Conservation (phyloP, 2,113 vertebrate species). For the Isurus oxyrinchus region DNA sequence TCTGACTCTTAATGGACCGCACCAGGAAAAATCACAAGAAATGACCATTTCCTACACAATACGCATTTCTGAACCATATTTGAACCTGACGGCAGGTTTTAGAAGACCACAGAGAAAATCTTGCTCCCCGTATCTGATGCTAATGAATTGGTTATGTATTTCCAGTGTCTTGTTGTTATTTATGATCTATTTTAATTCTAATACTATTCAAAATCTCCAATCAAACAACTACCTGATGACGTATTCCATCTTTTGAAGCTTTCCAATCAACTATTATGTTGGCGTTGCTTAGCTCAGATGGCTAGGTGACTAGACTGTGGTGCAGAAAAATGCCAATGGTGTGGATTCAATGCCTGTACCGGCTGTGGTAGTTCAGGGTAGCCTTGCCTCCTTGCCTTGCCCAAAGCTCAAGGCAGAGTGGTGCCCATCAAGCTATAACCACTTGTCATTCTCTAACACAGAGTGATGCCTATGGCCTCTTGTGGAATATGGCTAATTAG, state of each 20-base stretch:
- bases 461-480: neutral
- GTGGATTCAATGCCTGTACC: too few species aligned
- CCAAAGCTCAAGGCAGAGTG: neutral
- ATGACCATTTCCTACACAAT: neutral
- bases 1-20: neutral
- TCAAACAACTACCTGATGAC: neutral
- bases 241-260: neutral
- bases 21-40: neutral
- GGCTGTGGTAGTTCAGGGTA: neutral
- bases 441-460: neutral
- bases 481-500: neutral
- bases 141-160: neutral
- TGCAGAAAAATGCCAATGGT: neutral
- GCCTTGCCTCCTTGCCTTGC: neutral
- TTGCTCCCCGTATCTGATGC: neutral
- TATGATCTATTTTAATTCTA: neutral
- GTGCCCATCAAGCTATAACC: neutral
- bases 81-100: neutral
- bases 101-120: neutral
- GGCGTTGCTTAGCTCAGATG: neutral
- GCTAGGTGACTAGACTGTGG: too few species aligned
- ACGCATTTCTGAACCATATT: neutral
- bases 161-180: neutral
- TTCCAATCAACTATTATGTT: neutral
- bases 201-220: neutral